Base-by-base conservation (phyloP, 2,888 invertebrate genomes). In the Andricus curvator region DNA sequence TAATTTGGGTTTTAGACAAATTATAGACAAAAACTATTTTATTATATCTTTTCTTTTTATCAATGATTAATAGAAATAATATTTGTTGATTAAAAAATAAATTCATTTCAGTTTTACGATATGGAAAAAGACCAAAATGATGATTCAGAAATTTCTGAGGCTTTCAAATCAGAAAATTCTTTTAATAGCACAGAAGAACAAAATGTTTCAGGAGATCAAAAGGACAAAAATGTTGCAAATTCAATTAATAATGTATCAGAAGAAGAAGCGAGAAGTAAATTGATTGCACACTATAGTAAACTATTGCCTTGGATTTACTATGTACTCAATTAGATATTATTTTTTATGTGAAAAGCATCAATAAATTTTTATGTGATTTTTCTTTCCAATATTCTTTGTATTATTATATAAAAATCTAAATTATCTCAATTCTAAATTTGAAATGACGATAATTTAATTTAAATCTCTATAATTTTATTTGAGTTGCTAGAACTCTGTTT, bases 221-320 rank as follows among this genome's bases (percentile, higher is more conserved):
- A 51, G 37, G 56, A 68, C 22, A 25, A 67, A 51, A 68, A 56
- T 29, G 6, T 22, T 29, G 41, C 4, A 17, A 56, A 60, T 41
- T 82, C 80, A 51, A 81, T 84, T 56, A 78, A 78, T 17, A 82
- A 74, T 68, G 37, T 62, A 41, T 82, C 83, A 33, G 86, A 87
- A 8, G 88, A 89, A 68, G 86, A 89, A 25, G 82, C 81, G 5
- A 85, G 85, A 76, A 87, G 82, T 65, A 88, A 86, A 85, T 80
- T 91, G 44, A 90, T 90, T n/a, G 87, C 88, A 1, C 91, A 92
- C 83, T 92, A 92, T 67, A 90, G 86, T 78, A 91, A 88, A 86
- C 84, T 92, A 33, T 83, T 91, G 65, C 88, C 90, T 5, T 92
- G 91, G 91, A 87, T 92, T 56, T 86, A 90, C 80, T 92, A 91